These are phyloP conservation scores for Contarinia nasturtii DNA, from an alignment of 1,140 invertebrate genomes.

Conservation along the genomic window DNA sequence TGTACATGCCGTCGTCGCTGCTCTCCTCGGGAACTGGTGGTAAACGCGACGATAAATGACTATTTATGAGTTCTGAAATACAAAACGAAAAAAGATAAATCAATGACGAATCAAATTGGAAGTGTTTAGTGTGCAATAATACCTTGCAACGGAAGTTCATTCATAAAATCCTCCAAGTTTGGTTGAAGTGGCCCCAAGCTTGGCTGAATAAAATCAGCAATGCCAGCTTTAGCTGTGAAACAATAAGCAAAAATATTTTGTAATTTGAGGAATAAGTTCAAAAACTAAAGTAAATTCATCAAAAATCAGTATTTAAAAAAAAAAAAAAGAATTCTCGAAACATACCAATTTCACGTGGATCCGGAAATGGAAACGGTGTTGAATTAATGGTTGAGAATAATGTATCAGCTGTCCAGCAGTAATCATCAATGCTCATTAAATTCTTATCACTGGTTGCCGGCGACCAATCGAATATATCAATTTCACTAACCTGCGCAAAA, in stretches of 20 bases:
- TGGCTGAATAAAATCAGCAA: slow-evolving; percentile 95
- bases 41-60: slow-evolving; percentile 21
- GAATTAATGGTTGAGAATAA: slow-evolving; percentile 70
- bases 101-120: neutral
- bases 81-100: neutral
- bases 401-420: slow-evolving; percentile 47
- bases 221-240: slow-evolving; percentile 37
- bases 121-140: neutral
- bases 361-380: slow-evolving; percentile 89
- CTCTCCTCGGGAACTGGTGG: slow-evolving; percentile 33
- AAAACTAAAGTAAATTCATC: too few relatives aligned
- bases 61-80: slow-evolving; percentile 10
- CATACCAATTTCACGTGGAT: slow-evolving; percentile 85
- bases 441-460: slow-evolving; percentile 33
- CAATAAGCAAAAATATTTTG: slow-evolving; percentile 7
- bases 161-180: slow-evolving; percentile 89
- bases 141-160: slow-evolving; percentile 65
- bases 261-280: too few relatives aligned
- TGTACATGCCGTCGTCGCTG: slow-evolving; percentile 17
- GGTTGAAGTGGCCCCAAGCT: slow-evolving; percentile 90
- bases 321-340: too few relatives aligned
- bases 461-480: slow-evolving; percentile 59
- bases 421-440: slow-evolving; percentile 36
- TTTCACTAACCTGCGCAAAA: slow-evolving; percentile 44
- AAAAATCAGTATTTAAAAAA: too few relatives aligned